Percentiles rank a stretch among this genome's conserved stretches.
These are phyloP conservation scores for Drosophila athabasca DNA, from an alignment of 1,140 invertebrate genomes.

Conservation along the genomic window DNA sequence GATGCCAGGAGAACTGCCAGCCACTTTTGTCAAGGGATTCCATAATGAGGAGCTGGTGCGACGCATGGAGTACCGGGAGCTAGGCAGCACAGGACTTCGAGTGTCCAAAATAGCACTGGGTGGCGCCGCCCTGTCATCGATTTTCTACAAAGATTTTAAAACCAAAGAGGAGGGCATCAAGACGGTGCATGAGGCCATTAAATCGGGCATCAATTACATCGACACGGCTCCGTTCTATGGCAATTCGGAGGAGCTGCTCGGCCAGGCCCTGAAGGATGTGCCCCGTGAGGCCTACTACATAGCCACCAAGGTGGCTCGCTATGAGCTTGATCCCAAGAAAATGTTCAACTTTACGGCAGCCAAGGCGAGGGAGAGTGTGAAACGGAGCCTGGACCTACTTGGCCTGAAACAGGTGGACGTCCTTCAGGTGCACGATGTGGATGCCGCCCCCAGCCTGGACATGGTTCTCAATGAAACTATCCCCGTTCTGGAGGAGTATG, in stretches of 20 bases:
- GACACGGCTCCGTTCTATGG: slow-evolving; percentile 97
- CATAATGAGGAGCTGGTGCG: slow-evolving; percentile 85
- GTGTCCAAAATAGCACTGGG: slow-evolving; percentile 86
- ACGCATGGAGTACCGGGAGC: slow-evolving; percentile 85
- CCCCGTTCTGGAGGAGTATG: slow-evolving; percentile 90
- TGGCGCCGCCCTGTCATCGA: slow-evolving; percentile 65
- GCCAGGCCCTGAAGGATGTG: slow-evolving; percentile 91
- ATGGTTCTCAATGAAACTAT: slow-evolving; percentile 93
- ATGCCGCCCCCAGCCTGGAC: slow-evolving; percentile 86
- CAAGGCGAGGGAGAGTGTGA: slow-evolving; percentile 89
- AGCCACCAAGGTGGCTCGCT: slow-evolving; percentile 96
- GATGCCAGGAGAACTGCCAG: slow-evolving; percentile 74
- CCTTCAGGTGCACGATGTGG: slow-evolving; percentile 88
- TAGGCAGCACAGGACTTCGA: slow-evolving; percentile 85
- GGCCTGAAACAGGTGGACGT: slow-evolving; percentile 93
- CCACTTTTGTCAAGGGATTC: slow-evolving; percentile 86
- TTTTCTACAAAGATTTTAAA: slow-evolving; percentile 63
- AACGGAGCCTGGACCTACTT: slow-evolving; percentile 90
- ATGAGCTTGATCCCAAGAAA: slow-evolving; percentile 87
- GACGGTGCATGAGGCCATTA: slow-evolving; percentile 89
- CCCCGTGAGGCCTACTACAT: slow-evolving; percentile 94
- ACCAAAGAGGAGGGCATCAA: slow-evolving; percentile 87
- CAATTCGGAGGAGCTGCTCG: slow-evolving; percentile 90
- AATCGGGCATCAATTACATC: slow-evolving; percentile 94
- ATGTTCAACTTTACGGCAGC: slow-evolving; percentile 95